A percentile compares a stretch with the other conserved stretches of the same genome.
phyloP scores from a whole-genome alignment of 2,113 vertebrate genomes.

The Acrocephalus kingi region DNA sequence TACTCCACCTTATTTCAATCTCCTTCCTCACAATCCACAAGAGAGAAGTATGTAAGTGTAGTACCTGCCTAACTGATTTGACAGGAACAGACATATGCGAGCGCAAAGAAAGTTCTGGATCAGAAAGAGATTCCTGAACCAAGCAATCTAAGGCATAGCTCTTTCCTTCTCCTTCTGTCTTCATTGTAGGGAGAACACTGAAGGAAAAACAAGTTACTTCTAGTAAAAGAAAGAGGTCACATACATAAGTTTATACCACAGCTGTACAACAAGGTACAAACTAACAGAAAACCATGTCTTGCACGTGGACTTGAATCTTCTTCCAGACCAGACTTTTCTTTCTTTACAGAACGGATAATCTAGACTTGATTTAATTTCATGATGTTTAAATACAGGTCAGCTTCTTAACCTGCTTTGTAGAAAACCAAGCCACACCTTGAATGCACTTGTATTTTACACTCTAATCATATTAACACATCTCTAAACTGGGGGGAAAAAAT shows the following conservation, averaged over 20 bases:
- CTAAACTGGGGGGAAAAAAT: not conserved
- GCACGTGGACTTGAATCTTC: not conserved
- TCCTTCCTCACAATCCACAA: not conserved
- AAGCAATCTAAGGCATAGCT: not conserved
- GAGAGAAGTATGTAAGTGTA: not conserved
- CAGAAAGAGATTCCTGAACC: not conserved
- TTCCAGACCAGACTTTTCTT: not conserved
- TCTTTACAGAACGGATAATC: not conserved
- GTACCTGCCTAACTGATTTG: not conserved
- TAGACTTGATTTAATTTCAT: not conserved
- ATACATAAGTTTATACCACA: not conserved
- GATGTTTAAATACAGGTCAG: not conserved
- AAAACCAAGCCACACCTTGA: not conserved
- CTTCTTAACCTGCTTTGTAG: not conserved
- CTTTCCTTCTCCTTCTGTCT: not conserved
- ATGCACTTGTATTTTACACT: not conserved
- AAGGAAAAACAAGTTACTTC: not conserved
- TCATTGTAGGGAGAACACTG: accelerated
- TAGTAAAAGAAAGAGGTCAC: not conserved
- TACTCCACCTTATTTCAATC: not conserved
- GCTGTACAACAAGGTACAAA: not conserved
- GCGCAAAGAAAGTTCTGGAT: not conserved
- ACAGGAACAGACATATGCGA: not conserved
- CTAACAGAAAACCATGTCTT: not conserved
- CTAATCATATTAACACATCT: not conserved